Conservation (phyloP, 2,113 vertebrate genomes). For the Bostrychus sinensis region DNA sequence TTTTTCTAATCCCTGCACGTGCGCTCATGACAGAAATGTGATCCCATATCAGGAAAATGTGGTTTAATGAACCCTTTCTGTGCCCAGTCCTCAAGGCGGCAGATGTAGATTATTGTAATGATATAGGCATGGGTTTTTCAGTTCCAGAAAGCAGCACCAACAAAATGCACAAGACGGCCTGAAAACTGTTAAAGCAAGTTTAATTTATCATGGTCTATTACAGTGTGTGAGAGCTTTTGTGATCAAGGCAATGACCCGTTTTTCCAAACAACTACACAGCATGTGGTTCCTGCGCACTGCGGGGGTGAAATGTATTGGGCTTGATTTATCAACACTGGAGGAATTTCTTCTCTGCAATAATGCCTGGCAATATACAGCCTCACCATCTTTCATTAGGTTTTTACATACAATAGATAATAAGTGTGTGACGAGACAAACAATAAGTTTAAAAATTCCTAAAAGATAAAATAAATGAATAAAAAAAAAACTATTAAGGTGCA, state of each 20-base stretch:
- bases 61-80: constrained; percentile 76
- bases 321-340: constrained; percentile 55
- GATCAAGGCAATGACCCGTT: constrained; percentile 72
- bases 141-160: constrained; percentile 52
- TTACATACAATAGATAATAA: not conserved
- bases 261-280: constrained; percentile 63
- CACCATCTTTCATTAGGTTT: constrained; percentile 9
- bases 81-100: constrained; percentile 54
- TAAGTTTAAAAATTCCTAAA: too few relatives aligned
- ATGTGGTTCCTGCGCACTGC: constrained; percentile 52
- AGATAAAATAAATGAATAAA: too few relatives aligned
- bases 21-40: constrained; percentile 67
- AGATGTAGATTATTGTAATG: constrained; percentile 69
- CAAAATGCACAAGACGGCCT: constrained; percentile 62
- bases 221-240: constrained; percentile 56
- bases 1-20: constrained; percentile 37
- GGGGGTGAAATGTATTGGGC: constrained; percentile 48
- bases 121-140: constrained; percentile 56
- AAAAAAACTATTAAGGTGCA: too few relatives aligned
- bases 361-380: constrained; percentile 35
- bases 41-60: constrained; percentile 76
- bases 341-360: constrained; percentile 24
- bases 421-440: too few relatives aligned
- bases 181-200: constrained; percentile 69
- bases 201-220: constrained; percentile 74